phyloP scores from a whole-genome alignment of 2,797 vertebrate species.

The Dryobates pubescens region DNA sequence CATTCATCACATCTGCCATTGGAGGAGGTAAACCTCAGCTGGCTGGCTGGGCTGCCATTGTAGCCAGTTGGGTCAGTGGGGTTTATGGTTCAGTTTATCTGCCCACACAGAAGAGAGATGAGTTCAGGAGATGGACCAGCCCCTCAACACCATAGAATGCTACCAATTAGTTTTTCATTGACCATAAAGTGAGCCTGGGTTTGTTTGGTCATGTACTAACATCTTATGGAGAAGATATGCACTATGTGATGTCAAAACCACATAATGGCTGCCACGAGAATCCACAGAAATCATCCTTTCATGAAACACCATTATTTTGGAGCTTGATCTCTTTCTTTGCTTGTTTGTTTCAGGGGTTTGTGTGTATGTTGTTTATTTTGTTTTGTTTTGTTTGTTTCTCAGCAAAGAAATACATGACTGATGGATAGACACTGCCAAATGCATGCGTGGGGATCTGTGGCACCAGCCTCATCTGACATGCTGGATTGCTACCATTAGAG shows the following conservation, averaged over 20 bases:
- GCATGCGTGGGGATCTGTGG: not conserved
- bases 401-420: not conserved
- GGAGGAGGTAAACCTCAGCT: not conserved
- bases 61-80: not conserved
- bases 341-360: too few relatives aligned
- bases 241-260: not conserved
- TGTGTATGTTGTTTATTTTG: too few relatives aligned
- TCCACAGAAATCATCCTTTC: not conserved
- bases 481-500: not conserved
- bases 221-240: not conserved
- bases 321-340: not conserved
- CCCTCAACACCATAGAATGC: not conserved
- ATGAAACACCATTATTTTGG: not conserved
- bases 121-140: not conserved
- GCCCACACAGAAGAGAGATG: not conserved
- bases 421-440: not conserved
- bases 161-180: not conserved
- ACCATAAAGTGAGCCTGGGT: not conserved
- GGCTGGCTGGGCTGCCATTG: not conserved
- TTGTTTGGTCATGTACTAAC: not conserved
- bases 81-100: not conserved
- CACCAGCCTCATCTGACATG: not conserved
- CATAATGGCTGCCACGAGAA: not conserved
- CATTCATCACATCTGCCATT: not conserved
- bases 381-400: too few relatives aligned